These are phyloP conservation scores for Geococcyx californianus DNA, from an alignment of 2,113 vertebrate species.

Conservation along the genomic window DNA sequence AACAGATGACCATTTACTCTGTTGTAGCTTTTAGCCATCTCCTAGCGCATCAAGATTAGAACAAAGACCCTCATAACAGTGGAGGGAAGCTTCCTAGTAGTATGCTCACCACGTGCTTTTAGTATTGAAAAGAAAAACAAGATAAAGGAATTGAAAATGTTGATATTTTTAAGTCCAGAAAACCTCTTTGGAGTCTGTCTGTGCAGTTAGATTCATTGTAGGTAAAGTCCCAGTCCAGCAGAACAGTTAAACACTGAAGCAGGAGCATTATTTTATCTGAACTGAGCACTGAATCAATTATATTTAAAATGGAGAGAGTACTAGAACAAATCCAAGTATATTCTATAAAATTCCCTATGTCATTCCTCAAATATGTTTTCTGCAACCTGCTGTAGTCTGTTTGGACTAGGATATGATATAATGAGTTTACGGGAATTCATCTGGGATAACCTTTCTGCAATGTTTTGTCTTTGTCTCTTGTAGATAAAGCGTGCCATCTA, in stretches of 20 bases:
- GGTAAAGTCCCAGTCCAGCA: background rate
- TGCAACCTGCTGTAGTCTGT: background rate
- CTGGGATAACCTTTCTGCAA: background rate
- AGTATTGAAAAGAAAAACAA: background rate
- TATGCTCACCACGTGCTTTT: background rate
- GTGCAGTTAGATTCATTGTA: background rate
- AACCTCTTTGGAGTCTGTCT: background rate
- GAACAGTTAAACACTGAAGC: background rate
- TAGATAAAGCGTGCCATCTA: background rate
- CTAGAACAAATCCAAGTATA: background rate
- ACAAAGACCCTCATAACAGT: background rate
- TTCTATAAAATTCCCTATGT: background rate
- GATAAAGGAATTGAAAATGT: background rate
- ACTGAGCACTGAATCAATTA: background rate
- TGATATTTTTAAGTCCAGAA: background rate
- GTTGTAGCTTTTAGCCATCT: background rate
- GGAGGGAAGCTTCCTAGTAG: background rate
- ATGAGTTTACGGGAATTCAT: conserved; percentile 10
- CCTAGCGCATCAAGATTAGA: background rate
- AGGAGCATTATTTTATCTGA: background rate
- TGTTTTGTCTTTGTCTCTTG: conserved; percentile 24
- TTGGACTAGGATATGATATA: background rate
- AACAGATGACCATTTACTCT: background rate
- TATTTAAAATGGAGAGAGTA: background rate
- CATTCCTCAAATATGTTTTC: conserved; percentile 11